A percentile compares a stretch with the other conserved stretches of the same genome.
Conservation (phyloP, 2,113 vertebrate genomes). For the Dromas ardeola region DNA sequence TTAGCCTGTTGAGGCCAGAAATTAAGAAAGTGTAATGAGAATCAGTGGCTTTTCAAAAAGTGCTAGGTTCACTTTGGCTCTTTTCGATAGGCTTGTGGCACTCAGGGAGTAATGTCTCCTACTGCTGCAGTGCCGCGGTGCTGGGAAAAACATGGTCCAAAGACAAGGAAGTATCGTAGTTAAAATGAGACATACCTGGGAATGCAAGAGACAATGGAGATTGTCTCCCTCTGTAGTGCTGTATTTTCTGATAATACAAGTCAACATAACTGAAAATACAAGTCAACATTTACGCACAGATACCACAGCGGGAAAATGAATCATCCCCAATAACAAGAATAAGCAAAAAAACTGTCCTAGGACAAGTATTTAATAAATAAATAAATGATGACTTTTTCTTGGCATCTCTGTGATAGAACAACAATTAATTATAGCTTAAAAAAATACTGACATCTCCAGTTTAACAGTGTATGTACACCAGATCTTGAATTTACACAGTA, state of each 20-base stretch:
- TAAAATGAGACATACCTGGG: background rate
- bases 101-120: background rate
- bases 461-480: background rate
- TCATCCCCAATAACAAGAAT: background rate
- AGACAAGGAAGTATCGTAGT: background rate
- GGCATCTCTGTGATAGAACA: background rate
- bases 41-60: background rate
- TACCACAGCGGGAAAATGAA: background rate
- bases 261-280: background rate
- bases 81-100: background rate
- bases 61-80: background rate
- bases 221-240: background rate
- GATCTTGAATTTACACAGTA: background rate
- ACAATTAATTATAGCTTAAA: background rate
- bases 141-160: background rate
- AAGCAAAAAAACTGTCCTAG: background rate
- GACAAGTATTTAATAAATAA: background rate
- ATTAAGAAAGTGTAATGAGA: background rate
- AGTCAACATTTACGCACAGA: background rate
- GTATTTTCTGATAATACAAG: background rate
- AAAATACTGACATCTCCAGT: background rate
- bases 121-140: background rate
- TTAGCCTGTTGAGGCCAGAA: background rate
- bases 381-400: background rate
- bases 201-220: background rate